phyloP scores from a whole-genome alignment of 2,113 vertebrate genomes.

The Pollachius pollachius region DNA sequence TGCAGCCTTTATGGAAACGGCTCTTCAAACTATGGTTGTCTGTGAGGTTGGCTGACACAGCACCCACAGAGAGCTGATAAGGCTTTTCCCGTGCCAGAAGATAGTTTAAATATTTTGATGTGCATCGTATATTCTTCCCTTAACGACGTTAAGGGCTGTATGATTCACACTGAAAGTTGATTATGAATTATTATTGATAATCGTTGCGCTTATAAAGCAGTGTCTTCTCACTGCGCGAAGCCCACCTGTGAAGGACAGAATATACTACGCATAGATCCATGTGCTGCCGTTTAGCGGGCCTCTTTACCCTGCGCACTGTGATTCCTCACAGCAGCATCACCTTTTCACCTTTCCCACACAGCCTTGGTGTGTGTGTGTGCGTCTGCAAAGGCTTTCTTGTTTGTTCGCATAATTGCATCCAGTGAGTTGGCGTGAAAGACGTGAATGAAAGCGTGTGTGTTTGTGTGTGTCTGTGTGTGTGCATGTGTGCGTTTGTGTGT shows the following conservation, averaged over 20 bases:
- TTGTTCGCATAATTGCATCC: no score
- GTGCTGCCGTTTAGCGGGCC: no score
- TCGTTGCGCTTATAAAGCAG: no score
- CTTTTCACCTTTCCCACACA: conserved; percentile 59
- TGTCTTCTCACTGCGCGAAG: no score
- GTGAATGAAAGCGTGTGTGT: neutral
- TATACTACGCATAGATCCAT: no score
- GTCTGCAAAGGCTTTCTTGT: neutral
- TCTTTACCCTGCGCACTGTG: no score
- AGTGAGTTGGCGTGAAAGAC: no score
- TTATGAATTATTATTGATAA: no score
- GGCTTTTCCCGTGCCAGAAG: conserved; percentile 21
- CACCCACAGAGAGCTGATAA: conserved; percentile 27
- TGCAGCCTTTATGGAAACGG: conserved; percentile 59
- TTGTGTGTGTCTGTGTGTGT: conserved; percentile 14
- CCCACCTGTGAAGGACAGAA: no score
- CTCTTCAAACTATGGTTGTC: conserved; percentile 27
- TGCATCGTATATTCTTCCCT: neutral
- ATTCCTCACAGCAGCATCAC: conserved; percentile 32
- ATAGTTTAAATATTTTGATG: conserved; percentile 1
- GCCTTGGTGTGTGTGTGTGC: conserved; percentile 10
- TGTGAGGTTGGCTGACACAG: conserved; percentile 38
- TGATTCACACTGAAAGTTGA: no score
- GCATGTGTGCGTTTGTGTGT: conserved; percentile 28
- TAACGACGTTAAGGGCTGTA: no score